These are phyloP conservation scores for Zygogramma bicolorata DNA, from an alignment of 2,888 invertebrate species.

Conservation along the genomic window DNA sequence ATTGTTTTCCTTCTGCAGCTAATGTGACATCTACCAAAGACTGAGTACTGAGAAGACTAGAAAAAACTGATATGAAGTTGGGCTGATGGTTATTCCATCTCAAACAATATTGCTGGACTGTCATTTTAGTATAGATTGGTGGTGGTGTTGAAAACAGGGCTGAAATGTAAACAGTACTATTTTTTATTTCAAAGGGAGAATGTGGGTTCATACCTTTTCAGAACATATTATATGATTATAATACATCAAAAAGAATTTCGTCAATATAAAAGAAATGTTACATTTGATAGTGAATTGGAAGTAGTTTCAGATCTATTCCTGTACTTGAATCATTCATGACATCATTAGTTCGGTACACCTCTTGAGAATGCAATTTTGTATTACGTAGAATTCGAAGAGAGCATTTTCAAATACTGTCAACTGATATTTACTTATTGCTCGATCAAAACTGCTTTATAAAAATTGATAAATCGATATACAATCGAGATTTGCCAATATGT, in stretches of 20 bases:
- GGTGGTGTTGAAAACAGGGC: not conserved
- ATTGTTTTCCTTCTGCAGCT: conserved; percentile 89
- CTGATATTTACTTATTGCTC: not conserved
- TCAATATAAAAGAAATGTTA: not conserved
- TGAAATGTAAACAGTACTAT: not conserved
- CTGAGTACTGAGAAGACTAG: conserved; percentile 84
- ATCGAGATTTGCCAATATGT: not conserved
- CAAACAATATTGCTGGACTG: conserved; percentile 67
- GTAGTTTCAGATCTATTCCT: not conserved
- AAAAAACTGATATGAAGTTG: conserved; percentile 91
- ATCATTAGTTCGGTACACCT: not conserved
- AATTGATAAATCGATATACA: not conserved
- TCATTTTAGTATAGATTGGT: conserved; percentile 52
- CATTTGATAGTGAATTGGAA: not conserved
- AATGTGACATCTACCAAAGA: conserved; percentile 90
- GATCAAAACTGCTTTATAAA: not conserved
- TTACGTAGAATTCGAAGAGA: not conserved
- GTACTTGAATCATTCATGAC: conserved; percentile 6
- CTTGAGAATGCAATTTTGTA: not conserved
- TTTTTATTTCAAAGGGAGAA: too few relatives aligned
- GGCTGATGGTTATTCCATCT: conserved; percentile 96
- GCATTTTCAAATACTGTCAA: not conserved
- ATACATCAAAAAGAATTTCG: too few relatives aligned
- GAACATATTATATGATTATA: too few relatives aligned
- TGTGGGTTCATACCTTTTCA: too few relatives aligned